Conservation (phyloP, 2,113 vertebrate genomes). For the Podarcis muralis region DNA sequence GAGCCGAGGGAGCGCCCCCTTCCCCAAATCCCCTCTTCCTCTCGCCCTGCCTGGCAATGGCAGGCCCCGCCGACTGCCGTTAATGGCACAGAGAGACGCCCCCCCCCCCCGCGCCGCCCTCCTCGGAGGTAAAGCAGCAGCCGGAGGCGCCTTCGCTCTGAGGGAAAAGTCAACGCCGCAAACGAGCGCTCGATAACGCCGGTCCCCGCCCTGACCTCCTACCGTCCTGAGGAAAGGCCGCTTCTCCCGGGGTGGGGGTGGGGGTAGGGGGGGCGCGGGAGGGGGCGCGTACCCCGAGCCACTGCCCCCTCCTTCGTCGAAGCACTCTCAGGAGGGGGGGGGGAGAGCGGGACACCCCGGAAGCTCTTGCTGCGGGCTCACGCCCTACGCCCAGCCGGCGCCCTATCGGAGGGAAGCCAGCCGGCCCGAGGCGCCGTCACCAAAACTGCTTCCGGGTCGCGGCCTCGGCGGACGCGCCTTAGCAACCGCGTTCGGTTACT, state of each 20-base stretch:
- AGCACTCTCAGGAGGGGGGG: background rate
- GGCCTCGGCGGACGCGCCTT: constrained; percentile 41
- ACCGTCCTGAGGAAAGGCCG: background rate
- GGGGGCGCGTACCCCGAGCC: constrained; percentile 19
- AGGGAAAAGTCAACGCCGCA: background rate
- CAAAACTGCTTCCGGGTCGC: constrained; percentile 57
- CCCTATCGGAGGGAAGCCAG: constrained; percentile 40
- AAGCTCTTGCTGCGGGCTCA: constrained; percentile 18
- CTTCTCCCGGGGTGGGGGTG: background rate
- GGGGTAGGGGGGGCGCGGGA: background rate
- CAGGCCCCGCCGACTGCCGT: background rate
- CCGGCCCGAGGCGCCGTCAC: background rate
- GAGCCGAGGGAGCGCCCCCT: background rate
- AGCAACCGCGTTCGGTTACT: constrained; percentile 78
- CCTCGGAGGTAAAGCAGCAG: background rate
- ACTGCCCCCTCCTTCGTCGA: constrained; percentile 28
- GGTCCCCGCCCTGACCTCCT: background rate
- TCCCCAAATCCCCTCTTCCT: background rate
- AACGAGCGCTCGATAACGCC: no score
- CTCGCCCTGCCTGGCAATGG: background rate
- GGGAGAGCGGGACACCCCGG: constrained; percentile 29
- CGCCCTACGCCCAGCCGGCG: constrained; percentile 15
- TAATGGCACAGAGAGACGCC: background rate
- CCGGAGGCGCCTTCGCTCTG: background rate
- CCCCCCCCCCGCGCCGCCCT: background rate